These are phyloP conservation scores for Labeo catla DNA, from an alignment of 2,113 vertebrate species.

Conservation along the genomic window DNA sequence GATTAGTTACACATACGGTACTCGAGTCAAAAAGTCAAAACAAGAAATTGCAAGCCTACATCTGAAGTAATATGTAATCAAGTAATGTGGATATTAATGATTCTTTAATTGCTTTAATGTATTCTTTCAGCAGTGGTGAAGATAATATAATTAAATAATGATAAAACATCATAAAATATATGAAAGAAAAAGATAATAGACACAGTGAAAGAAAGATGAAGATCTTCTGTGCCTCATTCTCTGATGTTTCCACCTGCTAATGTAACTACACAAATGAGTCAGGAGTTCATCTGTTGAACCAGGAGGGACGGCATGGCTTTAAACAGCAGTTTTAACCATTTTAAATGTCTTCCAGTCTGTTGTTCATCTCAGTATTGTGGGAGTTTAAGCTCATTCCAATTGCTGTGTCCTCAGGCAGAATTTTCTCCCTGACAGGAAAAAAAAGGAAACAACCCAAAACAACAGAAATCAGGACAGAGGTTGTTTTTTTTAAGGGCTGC, in stretches of 20 bases:
- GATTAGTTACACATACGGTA: not conserved
- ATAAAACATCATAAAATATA: not conserved
- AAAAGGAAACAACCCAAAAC: slow-evolving; percentile 67
- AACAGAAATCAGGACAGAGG: slow-evolving; percentile 72
- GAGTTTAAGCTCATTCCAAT: slow-evolving; percentile 79
- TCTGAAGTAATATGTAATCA: not conserved
- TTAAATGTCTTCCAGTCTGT: slow-evolving; percentile 69
- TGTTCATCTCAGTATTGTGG: slow-evolving; percentile 68
- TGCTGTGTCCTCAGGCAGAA: slow-evolving; percentile 71
- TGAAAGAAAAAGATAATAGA: slow-evolving; percentile 7
- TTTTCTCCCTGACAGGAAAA: slow-evolving; percentile 51
- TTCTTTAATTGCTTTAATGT: not conserved
- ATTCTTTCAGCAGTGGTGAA: not conserved
- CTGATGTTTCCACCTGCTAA: slow-evolving; percentile 68
- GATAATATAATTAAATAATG: not conserved
- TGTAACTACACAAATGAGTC: slow-evolving; percentile 72
- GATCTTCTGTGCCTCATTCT: slow-evolving; percentile 56
- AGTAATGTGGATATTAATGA: not conserved
- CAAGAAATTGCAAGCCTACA: not conserved
- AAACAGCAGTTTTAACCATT: slow-evolving; percentile 70
- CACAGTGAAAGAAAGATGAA: not conserved
- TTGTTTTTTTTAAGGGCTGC: slow-evolving; percentile 10
- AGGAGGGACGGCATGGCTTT: slow-evolving; percentile 62
- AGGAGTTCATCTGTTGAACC: slow-evolving; percentile 70
- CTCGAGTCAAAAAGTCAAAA: not conserved